Evolutionary conservation across 1,140 invertebrate genomes (phyloP).

Genomic region (Zaprionus tsacasi): DNA sequence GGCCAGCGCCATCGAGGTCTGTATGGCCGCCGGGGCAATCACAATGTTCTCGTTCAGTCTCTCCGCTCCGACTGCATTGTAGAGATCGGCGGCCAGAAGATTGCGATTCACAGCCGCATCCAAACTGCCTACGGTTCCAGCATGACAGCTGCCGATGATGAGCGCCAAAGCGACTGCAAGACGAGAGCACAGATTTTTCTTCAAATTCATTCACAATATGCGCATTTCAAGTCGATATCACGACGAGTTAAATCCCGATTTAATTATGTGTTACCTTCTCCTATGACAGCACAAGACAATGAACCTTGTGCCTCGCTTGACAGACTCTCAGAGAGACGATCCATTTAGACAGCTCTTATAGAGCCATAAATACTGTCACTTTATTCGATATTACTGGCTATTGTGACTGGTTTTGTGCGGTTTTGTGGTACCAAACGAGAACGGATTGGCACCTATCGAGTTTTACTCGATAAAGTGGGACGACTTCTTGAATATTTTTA

Average conservation of each 20-base stretch:
- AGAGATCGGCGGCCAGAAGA: constrained; percentile 72
- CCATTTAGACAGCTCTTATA: constrained; percentile 10
- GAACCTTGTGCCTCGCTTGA: constrained; percentile 20
- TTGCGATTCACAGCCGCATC: constrained; percentile 68
- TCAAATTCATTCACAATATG: constrained; percentile 9
- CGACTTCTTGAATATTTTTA: not conserved
- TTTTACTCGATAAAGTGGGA: not conserved
- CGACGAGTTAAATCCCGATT: constrained; percentile 32
- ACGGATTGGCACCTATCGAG: not conserved
- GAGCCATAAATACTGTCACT: not conserved
- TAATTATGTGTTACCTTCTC: constrained; percentile 36
- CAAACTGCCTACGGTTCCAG: constrained; percentile 35
- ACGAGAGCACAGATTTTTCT: not conserved
- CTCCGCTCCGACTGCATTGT: constrained; percentile 72
- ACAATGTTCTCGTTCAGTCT: constrained; percentile 75
- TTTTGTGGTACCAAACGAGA: not conserved
- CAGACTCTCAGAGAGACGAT: constrained; percentile 1
- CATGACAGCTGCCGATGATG: constrained; percentile 36
- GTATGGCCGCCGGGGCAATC: constrained; percentile 71
- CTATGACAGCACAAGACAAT: constrained; percentile 8
- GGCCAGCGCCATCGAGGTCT: constrained; percentile 77
- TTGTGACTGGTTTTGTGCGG: constrained; percentile 2
- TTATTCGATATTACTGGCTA: not conserved
- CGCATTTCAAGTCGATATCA: constrained; percentile 23
- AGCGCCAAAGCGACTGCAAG: constrained; percentile 47